Evolutionary conservation across 2,113 vertebrate species (phyloP).

Genomic region (Ovibos moschatus): DNA sequence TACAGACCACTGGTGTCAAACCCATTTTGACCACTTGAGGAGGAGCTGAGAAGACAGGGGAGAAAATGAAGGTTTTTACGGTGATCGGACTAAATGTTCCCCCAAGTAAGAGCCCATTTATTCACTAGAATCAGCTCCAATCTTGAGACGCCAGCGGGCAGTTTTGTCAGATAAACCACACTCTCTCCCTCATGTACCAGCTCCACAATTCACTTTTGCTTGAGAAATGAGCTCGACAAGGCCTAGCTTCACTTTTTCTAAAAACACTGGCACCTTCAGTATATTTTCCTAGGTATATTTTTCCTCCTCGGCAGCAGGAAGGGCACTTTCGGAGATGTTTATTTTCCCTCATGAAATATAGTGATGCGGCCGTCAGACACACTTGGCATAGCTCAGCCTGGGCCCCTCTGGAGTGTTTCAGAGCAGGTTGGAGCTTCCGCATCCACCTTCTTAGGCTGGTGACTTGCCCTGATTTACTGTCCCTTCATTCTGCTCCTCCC

Average conservation of each 20-base stretch:
- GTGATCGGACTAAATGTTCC: background rate
- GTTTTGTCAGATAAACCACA: background rate
- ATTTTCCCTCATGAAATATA: background rate
- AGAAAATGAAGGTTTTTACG: background rate
- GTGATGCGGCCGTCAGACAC: rapidly evolving
- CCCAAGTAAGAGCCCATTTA: background rate
- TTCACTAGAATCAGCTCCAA: background rate
- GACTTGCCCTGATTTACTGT: background rate
- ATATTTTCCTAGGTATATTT: background rate
- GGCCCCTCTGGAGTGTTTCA: background rate
- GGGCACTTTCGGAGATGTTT: background rate
- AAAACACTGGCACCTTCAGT: background rate
- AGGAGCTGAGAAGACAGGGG: background rate
- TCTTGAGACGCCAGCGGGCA: background rate
- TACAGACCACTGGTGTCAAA: background rate
- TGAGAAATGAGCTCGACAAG: background rate
- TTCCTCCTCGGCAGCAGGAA: background rate
- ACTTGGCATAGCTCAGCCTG: background rate
- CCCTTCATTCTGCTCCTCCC: background rate
- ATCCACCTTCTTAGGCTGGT: background rate
- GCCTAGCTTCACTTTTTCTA: background rate
- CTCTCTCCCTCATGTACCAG: background rate
- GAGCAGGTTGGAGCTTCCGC: background rate
- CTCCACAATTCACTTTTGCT: background rate
- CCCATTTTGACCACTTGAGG: background rate